Base-by-base conservation (phyloP, 2,888 invertebrate genomes). In the Nebria salina region DNA sequence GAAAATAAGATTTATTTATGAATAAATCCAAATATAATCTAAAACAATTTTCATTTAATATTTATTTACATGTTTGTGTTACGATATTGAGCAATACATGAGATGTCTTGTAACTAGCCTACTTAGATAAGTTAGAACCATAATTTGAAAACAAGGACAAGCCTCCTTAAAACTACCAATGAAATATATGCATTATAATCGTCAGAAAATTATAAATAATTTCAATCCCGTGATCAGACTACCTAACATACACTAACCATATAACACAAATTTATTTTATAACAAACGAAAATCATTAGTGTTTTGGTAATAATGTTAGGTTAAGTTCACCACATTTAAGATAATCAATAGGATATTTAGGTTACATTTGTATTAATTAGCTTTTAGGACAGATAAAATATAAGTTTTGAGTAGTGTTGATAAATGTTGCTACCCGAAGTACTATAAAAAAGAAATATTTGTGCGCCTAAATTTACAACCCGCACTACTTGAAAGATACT, bases 121-220 rank as follows among this genome's bases (percentile, higher is more conserved):
- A 68, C 68, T 68, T 68, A 68, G 68, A 68, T 68, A 68, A 7
- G n/a, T 68, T 15, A 15, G n/a, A 68, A 68, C 9, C 20, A 68
- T 68, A 3, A 68, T 68, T 68, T 20, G 8, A 54, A 54, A 54
- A 54, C 26, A 68, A 68, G 26, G 68, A 15, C 68, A 68, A 11
- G 68, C 68, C 68, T 68, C 26, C 13, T 68, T 68, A 26, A 9
- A 25, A 25, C 9, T 2, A 68, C 68, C 68, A 68, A 68, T 68
- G 26, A 68, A 68, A 68, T 26, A 68, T 11, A 11, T 25, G 15
- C 11, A 54, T 54, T 8, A 54, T 54, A 11, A 54, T 54, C 54
- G 8, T 54, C 7, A 11, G 8, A 54, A 54, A 54, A 43, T 8
- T 43, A 43, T 43, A 43, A 43, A 43, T 43, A 43, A 43, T 8